A percentile compares a stretch with the other conserved stretches of the same genome.
Conservation (phyloP, 2,113 vertebrate species). For the Caretta caretta region DNA sequence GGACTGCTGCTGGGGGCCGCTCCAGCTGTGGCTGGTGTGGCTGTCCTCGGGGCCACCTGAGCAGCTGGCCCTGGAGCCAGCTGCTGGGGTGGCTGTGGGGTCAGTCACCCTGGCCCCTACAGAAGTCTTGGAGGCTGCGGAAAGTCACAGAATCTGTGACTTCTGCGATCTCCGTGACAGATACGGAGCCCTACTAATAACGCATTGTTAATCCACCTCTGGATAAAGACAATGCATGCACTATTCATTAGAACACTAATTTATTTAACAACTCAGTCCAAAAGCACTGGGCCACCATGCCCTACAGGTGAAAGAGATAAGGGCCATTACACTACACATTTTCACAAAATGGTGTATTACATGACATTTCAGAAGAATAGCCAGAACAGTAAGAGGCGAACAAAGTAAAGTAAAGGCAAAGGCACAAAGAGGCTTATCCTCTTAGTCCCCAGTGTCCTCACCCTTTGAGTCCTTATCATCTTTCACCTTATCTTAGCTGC, state of each 20-base stretch:
- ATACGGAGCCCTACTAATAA: neutral
- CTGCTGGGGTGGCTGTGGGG: too few species aligned
- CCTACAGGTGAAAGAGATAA: neutral
- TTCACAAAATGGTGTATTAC: neutral
- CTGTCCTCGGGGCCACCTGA: too few species aligned
- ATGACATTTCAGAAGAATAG: neutral
- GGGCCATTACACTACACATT: rapidly evolving
- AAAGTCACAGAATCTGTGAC: too few species aligned
- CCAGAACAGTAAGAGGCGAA: neutral
- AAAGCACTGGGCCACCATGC: neutral
- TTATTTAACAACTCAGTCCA: neutral
- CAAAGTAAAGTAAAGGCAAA: neutral
- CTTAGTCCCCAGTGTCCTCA: neutral
- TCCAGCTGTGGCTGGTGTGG: too few species aligned
- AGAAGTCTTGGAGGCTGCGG: too few species aligned
- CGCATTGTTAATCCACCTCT: neutral
- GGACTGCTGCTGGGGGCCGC: too few species aligned
- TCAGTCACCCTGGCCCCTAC: too few species aligned
- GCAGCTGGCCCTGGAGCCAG: too few species aligned
- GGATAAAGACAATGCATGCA: neutral
- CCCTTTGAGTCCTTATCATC: neutral
- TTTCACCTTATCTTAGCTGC: constrained; percentile 3
- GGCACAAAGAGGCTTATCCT: neutral
- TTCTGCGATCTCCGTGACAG: too few species aligned
- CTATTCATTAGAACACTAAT: neutral